These are phyloP conservation scores for Pimephales promelas DNA, from an alignment of 2,113 vertebrate genomes.

Conservation along the genomic window DNA sequence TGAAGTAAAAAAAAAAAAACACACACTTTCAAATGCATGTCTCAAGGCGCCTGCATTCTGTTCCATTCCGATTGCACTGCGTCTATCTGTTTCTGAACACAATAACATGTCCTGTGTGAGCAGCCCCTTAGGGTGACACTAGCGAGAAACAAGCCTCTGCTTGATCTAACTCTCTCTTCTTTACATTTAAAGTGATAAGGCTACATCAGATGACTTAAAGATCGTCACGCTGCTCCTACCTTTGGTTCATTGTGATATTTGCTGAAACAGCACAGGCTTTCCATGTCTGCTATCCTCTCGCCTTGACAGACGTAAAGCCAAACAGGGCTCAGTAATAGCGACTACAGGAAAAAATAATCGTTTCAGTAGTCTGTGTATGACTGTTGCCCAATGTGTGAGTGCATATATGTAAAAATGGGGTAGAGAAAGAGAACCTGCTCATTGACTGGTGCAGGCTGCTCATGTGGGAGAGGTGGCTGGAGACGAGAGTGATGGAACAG, in stretches of 20 bases:
- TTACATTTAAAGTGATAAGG: background rate
- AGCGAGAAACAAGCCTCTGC: background rate
- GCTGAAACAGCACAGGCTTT: slow-evolving; percentile 49
- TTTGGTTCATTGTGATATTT: slow-evolving; percentile 31
- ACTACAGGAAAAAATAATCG: background rate
- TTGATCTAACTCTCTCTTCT: background rate
- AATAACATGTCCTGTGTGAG: background rate
- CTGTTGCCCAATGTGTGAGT: slow-evolving; percentile 37
- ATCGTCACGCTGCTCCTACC: background rate
- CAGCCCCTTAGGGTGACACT: background rate
- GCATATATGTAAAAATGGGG: slow-evolving; percentile 27
- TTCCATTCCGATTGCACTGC: background rate
- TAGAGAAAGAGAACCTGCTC: slow-evolving; percentile 43
- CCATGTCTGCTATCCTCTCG: slow-evolving; percentile 26
- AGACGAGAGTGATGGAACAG: slow-evolving; percentile 43
- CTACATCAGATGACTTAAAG: slow-evolving; percentile 2
- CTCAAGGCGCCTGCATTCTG: background rate
- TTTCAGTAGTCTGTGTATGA: background rate
- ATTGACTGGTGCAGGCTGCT: slow-evolving; percentile 58
- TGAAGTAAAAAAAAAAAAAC: background rate
- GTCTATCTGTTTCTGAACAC: background rate
- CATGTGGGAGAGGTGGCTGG: slow-evolving; percentile 55
- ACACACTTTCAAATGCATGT: slow-evolving; percentile 7
- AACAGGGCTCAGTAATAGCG: background rate
- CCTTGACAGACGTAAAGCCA: slow-evolving; percentile 17